Conservation (phyloP, 2,113 vertebrate genomes). For the Eulemur rufifrons region DNA sequence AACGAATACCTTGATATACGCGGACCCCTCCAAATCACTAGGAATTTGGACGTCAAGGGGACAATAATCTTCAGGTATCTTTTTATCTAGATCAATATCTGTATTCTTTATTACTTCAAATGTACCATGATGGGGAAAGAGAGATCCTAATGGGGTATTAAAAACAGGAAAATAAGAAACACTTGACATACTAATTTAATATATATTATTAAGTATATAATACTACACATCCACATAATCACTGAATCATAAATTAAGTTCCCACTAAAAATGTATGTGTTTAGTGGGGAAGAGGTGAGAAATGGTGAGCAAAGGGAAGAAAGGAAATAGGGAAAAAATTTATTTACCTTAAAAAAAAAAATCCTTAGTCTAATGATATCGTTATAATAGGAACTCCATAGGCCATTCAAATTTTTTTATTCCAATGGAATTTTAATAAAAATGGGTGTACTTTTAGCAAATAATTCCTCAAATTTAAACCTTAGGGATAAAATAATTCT, state of each 20-base stretch:
- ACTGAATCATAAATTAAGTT: background rate
- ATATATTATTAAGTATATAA: background rate
- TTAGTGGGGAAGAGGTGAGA: background rate
- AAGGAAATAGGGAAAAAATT: background rate
- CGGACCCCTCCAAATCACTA: constrained; percentile 97
- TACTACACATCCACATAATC: background rate
- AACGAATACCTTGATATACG: constrained; percentile 94
- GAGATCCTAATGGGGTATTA: constrained; percentile 88
- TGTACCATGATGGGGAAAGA: constrained; percentile 97
- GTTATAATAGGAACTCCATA: background rate
- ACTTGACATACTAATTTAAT: background rate
- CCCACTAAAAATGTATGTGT: background rate
- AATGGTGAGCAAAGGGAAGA: background rate
- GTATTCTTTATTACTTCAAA: constrained; percentile 99
- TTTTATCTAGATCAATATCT: constrained; percentile 98
- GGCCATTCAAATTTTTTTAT: background rate
- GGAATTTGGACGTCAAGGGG: constrained; percentile 97
- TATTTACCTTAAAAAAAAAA: background rate
- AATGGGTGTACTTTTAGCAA: background rate
- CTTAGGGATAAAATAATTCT: background rate
- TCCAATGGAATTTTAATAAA: background rate
- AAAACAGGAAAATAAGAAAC: constrained; percentile 11
- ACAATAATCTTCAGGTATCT: constrained; percentile 98
- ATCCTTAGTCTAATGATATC: background rate
- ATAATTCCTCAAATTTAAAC: background rate